Evolutionary conservation across 2,888 invertebrate species (phyloP), one percentile per base, ranked within the genome.

Genomic region (Frankliniella fusca): DNA sequence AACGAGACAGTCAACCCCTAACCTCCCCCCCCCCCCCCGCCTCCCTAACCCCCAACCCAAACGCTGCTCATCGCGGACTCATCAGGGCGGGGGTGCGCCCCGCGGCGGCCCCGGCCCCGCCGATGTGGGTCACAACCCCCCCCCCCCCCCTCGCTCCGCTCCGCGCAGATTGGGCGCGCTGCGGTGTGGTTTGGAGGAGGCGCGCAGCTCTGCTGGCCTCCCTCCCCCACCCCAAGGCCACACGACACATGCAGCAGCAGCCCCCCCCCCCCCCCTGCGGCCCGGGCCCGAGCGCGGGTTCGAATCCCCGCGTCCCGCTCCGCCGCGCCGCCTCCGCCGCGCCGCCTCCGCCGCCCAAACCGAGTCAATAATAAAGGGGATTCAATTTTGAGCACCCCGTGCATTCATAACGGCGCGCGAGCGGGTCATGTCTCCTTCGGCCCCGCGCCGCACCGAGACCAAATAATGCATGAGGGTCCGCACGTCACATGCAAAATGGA

Each of bases 401-500:
- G 38, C 38, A 38, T 38, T 38, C 38, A 38, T 38, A 38, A 38
- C 38, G 38, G 38, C 38, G 38, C 38, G 38, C 38, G 38, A 38
- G 38, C 38, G 38, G 38, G 38, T 38, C 38, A 38, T 38, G 38
- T 38, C 38, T 38, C 38, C 38, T 38, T 38, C 38, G 38, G 38
- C 54, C 54, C 54, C 54, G 54, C 70, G 10, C 70, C 12, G 12
- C 70, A 9, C 11, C 27, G 27, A 11, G 70, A 27, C 23, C 38
- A 76, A 76, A 76, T 76, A 76, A 76, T 76, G 23, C 70, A 76
- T 76, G 70, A 76, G 70, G 70, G 70, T n/a, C 70, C 70, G 27
- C 70, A 76, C 70, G 70, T 76, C 70, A 76, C 70, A 76, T 76
- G 70, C 70, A 76, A 76, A 76, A 76, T 76, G 70, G 27, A 76